Evolutionary conservation across 2,888 invertebrate species (phyloP), one percentile per base, ranked within the genome.

Genomic region (Calliopum simillimum): DNA sequence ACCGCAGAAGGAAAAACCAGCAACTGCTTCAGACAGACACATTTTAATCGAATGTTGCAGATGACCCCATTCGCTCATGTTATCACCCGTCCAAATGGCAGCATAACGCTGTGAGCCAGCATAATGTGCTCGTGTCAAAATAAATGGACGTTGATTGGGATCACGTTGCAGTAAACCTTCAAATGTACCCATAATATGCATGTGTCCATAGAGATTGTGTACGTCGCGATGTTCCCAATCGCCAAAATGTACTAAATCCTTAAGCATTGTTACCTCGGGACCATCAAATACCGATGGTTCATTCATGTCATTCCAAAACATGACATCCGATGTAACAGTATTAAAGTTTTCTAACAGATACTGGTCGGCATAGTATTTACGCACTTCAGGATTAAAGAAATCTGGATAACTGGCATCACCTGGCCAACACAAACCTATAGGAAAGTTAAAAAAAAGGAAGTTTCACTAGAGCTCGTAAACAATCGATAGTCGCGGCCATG

Each of bases 281-380:
- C 99, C 99, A 85, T 96, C 99, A 86, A 99, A 99, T 0, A 99
- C 90, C 2, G 98, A 97, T 0, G 99, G 99, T 82, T 99, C 99
- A 80, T 99, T 99, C 99, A 99, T 99, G 80, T 99, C 99, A 82
- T 99, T 99, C 99, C 99, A 99, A 47, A 96, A 91, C 86, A 94
- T 93, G 0, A 97, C 91, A 80, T 96, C 93, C 21, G 92, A 89
- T 11, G 93, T 94, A 0, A 94, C 93, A 0, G 96, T 84, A 58
- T 83, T 81, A 56, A 85, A 86, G 66, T 85, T 85, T 12, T 89
- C 87, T 55, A 90, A 81, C 16, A 86, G 83, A 83, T 88, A 92
- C 63, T 92, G 89, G 19, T 90, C 89, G 3, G 92, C 87, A 87
- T 94, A 96, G 86, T 97, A 99, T 63, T 95, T 90, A 19, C 92